Evolutionary conservation across 2,888 invertebrate genomes (phyloP), one percentile per base, ranked within the genome.

Genomic region (Notocelia uddmanniana): DNA sequence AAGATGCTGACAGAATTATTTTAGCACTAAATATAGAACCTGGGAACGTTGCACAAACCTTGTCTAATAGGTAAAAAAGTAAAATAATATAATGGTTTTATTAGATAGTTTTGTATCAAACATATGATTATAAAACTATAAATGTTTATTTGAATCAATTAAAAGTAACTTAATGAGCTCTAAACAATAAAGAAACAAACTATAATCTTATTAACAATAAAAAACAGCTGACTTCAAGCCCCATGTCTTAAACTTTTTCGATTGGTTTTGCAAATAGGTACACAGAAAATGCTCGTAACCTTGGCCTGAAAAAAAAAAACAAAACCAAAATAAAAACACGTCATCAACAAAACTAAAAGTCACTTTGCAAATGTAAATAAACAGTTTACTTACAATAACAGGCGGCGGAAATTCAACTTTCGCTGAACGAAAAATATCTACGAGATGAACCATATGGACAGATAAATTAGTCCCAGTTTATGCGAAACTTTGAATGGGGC

Each of bases 391-490:
- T 94, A 96, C 96, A 95, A 96, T 96, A 95, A 95, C 94, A 93
- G 95, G 95, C 87, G 93, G 93, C 94, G 96, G 95, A 94, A 96
- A 96, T 92, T 96, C 96, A 95, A 96, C 95, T 91, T 96, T 95
- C 94, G 95, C 96, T 95, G 96, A 96, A 94, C 96, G 96, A 94
- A 96, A 96, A 92, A 96, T 95, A 94, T 96, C 96, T 93, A 96
- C 95, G 94, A 96, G 96, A 94, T 96, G 96, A 95, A 96, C 96
- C 96, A 96, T 96, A 96, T 96, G 96, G 96, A 95, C 95, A 93
- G 94, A 89, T 93, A 83, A 87, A 84, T 87, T 86, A 87, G 85
- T 89, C 78, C 78, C 87, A 88, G 89, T 85, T 87, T 81, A 80
- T 82, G 86, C 85, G 78, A 80, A 90, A 92, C 89, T 85, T 84